Conservation (phyloP, 2,113 vertebrate species). For the Pachypanchax playfairii region DNA sequence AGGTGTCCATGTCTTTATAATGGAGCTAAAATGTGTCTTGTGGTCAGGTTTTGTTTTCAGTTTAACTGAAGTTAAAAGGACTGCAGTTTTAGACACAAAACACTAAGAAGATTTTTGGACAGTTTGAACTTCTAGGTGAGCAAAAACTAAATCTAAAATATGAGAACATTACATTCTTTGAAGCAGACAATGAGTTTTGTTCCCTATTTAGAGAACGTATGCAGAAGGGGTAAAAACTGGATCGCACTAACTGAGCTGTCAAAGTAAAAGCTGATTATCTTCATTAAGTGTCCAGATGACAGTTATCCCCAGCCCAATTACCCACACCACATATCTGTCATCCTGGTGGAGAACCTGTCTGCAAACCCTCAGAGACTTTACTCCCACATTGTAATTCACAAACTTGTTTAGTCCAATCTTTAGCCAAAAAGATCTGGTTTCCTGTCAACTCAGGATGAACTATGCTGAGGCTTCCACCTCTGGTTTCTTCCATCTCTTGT, state of each 20-base stretch:
- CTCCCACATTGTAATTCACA: constrained; percentile 34
- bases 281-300: constrained; percentile 58
- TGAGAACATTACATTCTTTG: constrained; percentile 5
- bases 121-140: not conserved
- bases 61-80: constrained; percentile 2
- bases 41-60: constrained; percentile 36
- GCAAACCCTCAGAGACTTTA: constrained; percentile 29
- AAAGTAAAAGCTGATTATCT: constrained; percentile 62
- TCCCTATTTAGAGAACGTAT: constrained; percentile 23
- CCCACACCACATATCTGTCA: constrained; percentile 58
- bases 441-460: constrained; percentile 32
- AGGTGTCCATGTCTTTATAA: constrained; percentile 23
- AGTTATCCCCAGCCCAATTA: constrained; percentile 64
- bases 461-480: constrained; percentile 37
- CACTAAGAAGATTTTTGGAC: not conserved
- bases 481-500: constrained; percentile 64
- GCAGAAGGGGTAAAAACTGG: constrained; percentile 7
- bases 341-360: constrained; percentile 38
- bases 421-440: constrained; percentile 36
- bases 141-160: constrained; percentile 1
- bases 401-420: constrained; percentile 47
- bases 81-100: constrained; percentile 6
- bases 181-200: constrained; percentile 5
- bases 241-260: constrained; percentile 55
- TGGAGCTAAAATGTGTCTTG: constrained; percentile 16